phyloP scores from a whole-genome alignment of 1,140 invertebrate genomes.

The Pogonognathellus flavescens region DNA sequence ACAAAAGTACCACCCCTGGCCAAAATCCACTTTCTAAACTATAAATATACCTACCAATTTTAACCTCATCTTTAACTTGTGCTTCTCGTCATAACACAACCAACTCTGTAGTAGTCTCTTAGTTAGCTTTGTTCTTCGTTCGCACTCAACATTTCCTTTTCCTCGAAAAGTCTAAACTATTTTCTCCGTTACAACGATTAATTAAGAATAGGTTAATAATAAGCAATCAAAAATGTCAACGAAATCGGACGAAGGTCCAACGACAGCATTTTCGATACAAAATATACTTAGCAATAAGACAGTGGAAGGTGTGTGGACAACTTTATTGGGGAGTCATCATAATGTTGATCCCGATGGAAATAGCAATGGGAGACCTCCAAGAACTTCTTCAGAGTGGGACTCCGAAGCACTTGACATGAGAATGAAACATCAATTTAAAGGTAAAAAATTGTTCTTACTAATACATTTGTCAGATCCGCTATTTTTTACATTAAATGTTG shows the following conservation, averaged over 20 bases:
- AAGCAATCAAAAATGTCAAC: constrained; percentile 56
- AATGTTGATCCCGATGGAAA: constrained; percentile 45
- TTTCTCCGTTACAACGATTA: not conserved
- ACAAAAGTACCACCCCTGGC: constrained; percentile 57
- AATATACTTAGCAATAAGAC: constrained; percentile 65
- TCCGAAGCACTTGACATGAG: constrained; percentile 66
- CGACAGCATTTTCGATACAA: constrained; percentile 66
- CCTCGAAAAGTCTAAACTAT: not conserved
- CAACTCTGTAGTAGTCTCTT: not conserved
- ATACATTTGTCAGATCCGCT: too few relatives aligned
- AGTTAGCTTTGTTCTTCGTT: not conserved
- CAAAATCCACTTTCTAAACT: constrained; percentile 53
- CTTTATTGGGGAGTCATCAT: constrained; percentile 60
- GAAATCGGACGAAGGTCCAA: constrained; percentile 53
- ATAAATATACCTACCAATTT: constrained; percentile 45
- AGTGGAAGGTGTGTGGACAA: constrained; percentile 66
- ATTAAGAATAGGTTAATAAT: not conserved
- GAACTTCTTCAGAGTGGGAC: constrained; percentile 62
- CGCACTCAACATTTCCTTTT: not conserved
- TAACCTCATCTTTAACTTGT: constrained; percentile 47
- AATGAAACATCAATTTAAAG: constrained; percentile 66
- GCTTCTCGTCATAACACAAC: constrained; percentile 7
- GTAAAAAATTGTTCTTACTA: too few relatives aligned
- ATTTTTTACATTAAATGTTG: too few relatives aligned
- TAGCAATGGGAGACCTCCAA: constrained; percentile 21